Evolutionary conservation across 2,888 invertebrate genomes (phyloP).

Genomic region (Chymomyza fuscimana): DNA sequence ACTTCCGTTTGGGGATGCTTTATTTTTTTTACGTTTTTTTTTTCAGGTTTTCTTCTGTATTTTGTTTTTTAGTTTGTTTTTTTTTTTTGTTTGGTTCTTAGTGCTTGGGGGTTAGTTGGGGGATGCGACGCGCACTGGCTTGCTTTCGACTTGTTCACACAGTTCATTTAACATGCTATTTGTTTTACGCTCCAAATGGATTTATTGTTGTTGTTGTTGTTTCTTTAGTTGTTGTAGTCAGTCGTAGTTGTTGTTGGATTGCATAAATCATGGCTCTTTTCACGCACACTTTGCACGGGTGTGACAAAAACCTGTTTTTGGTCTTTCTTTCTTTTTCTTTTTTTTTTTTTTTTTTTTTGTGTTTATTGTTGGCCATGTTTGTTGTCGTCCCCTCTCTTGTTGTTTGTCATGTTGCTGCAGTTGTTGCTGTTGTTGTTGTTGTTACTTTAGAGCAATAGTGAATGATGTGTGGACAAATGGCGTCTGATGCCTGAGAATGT

Average conservation of each 20-base stretch:
- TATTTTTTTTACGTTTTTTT: background rate
- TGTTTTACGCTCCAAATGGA: constrained; percentile 40
- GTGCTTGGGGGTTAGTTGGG: no score
- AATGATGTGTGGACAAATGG: no score
- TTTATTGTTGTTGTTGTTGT: constrained; percentile 30
- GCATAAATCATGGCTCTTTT: constrained; percentile 45
- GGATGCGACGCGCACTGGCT: background rate
- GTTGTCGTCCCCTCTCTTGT: no score
- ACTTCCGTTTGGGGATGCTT: constrained; percentile 32
- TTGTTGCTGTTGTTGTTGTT: no score
- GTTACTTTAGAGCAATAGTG: no score
- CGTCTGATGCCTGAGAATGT: no score
- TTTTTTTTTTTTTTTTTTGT: no score
- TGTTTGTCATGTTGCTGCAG: no score
- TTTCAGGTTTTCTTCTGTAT: background rate
- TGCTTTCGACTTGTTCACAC: constrained; percentile 19
- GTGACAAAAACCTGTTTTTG: no score
- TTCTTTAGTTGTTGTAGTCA: constrained; percentile 15
- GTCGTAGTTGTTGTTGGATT: constrained; percentile 24
- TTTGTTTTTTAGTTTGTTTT: background rate
- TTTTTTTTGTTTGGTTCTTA: background rate
- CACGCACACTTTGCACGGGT: constrained; percentile 33
- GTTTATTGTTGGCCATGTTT: no score
- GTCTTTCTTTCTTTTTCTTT: no score
- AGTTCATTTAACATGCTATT: constrained; percentile 50